These are phyloP conservation scores for Procambarus clarkii DNA, from an alignment of 1,140 invertebrate species.

Conservation along the genomic window DNA sequence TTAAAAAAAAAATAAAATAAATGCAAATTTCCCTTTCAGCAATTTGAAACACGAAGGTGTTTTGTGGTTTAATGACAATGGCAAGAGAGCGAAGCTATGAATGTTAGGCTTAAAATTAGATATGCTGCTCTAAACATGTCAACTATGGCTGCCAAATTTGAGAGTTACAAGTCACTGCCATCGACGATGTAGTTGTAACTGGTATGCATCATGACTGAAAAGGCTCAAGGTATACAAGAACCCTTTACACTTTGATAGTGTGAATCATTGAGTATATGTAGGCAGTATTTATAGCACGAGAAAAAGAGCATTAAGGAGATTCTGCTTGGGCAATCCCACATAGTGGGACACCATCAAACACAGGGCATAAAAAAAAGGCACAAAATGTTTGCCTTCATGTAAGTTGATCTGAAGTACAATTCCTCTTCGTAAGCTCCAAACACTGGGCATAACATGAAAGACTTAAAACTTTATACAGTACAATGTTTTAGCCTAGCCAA, in stretches of 20 bases:
- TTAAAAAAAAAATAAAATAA: no score
- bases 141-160: background rate
- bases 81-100: background rate
- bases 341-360: constrained; percentile 35
- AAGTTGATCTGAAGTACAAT: constrained; percentile 21
- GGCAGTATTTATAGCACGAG: constrained; percentile 8
- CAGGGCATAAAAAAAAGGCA: constrained; percentile 17
- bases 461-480: constrained; percentile 45
- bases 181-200: background rate
- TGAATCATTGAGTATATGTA: background rate
- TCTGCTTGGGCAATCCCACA: constrained; percentile 46
- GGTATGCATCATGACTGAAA: background rate
- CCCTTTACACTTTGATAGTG: background rate
- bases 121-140: background rate
- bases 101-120: background rate
- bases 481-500: constrained; percentile 37
- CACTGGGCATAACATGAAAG: constrained; percentile 37
- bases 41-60: background rate
- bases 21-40: background rate
- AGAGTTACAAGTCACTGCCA: background rate
- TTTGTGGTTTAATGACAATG: background rate
- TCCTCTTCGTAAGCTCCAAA: constrained; percentile 10
- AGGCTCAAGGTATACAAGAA: background rate
- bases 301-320: constrained; percentile 18
- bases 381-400: constrained; percentile 26